These are phyloP conservation scores for Machimus atricapillus DNA, from an alignment of 2,888 invertebrate species.

Conservation along the genomic window DNA sequence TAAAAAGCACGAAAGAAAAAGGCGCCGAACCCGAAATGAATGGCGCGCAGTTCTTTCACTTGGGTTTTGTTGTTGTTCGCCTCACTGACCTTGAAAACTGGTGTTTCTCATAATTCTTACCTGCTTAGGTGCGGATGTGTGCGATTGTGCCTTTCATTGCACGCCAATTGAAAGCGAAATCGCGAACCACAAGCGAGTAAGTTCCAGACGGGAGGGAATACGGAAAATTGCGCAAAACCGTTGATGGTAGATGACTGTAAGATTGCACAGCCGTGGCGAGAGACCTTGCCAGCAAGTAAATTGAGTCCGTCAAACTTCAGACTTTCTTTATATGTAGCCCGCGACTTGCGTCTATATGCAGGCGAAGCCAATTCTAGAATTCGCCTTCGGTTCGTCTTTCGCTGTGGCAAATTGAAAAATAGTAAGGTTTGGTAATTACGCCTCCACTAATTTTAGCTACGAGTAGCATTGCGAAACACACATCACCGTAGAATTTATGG, in stretches of 20 bases:
- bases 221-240: slow-evolving; percentile 35
- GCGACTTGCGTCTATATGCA: background rate
- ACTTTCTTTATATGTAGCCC: slow-evolving; percentile 9
- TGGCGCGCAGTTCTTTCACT: slow-evolving; percentile 29
- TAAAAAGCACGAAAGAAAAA: slow-evolving; percentile 17
- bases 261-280: slow-evolving; percentile 22
- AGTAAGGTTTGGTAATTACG: slow-evolving; percentile 3
- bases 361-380: background rate
- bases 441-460: background rate
- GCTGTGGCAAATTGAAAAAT: background rate
- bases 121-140: slow-evolving; percentile 24
- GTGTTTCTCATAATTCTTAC: slow-evolving; percentile 41
- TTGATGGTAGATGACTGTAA: slow-evolving; percentile 28
- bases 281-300: slow-evolving; percentile 22
- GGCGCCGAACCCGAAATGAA: slow-evolving; percentile 20
- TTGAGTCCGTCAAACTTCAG: slow-evolving; percentile 28
- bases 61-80: slow-evolving; percentile 5
- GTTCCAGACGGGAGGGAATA: background rate
- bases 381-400: background rate
- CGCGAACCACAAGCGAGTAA: slow-evolving; percentile 32
- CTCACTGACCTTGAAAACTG: slow-evolving; percentile 41
- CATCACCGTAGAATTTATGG: background rate
- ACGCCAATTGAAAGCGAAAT: slow-evolving; percentile 36
- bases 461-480: background rate
- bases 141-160: slow-evolving; percentile 33